Evolutionary conservation across 2,797 vertebrate genomes (phyloP).

Genomic region (Phataginus tricuspis): DNA sequence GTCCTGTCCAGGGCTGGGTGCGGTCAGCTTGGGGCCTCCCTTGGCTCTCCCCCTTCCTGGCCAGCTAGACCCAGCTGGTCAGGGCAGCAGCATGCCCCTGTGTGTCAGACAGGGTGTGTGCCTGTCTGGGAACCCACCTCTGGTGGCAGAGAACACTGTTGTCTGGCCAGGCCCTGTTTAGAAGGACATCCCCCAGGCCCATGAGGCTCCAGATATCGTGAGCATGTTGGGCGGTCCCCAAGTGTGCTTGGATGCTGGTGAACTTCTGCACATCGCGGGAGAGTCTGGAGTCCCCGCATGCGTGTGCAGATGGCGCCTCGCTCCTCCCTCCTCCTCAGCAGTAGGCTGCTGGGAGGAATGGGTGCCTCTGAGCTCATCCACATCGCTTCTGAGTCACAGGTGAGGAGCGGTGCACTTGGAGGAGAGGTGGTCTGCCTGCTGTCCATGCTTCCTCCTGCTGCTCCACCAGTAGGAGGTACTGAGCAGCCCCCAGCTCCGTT

Average conservation of each 20-base stretch:
- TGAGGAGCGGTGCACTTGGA: too few species aligned
- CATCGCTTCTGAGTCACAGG: too few species aligned
- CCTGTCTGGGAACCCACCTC: neutral
- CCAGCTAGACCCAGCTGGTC: neutral
- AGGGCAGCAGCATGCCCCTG: neutral
- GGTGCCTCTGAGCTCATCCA: too few species aligned
- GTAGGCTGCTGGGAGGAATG: too few species aligned
- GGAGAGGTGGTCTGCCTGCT: too few species aligned
- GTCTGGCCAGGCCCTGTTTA: neutral
- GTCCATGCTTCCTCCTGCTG: too few species aligned
- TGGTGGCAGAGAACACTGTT: neutral
- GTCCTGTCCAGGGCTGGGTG: neutral
- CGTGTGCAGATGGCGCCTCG: too few species aligned
- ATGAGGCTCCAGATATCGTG: neutral
- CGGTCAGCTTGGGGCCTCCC: neutral
- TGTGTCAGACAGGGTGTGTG: neutral
- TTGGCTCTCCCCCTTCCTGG: neutral
- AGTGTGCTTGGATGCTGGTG: neutral
- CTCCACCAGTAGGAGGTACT: neutral
- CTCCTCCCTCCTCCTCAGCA: too few species aligned
- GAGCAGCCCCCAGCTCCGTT: neutral
- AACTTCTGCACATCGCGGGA: too few species aligned
- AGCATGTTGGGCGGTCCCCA: rapidly evolving
- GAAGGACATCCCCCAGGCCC: neutral
- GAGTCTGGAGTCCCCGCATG: too few species aligned